Base-by-base conservation (phyloP, 2,888 invertebrate species). In the Limnephilus lunatus region DNA sequence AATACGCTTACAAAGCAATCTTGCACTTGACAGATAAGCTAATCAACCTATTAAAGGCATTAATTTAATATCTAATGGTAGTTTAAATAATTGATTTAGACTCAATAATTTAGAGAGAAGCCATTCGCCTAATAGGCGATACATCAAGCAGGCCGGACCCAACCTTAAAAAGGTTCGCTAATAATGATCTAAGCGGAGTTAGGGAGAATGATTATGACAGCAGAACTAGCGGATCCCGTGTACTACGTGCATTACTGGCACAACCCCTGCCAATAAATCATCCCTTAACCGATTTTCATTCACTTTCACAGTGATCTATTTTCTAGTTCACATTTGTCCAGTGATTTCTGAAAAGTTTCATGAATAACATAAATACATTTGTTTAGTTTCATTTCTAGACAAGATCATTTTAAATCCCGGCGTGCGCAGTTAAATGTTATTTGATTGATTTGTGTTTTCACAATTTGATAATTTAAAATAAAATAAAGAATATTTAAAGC, bases 111-210 rank as follows among this genome's bases (percentile, higher is more conserved):
- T 9, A 68, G 25, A 25, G 7, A n/a, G 68, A n/a, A 68, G 9
- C 68, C 68, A 68, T 68, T 68, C 68, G 68, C 68, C 68, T 68
- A n/a, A 68, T 68, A 68, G 68, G 25, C 68, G 25, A 68, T 68
- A 68, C 25, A n/a, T 68, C 68, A 68, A 25, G 68, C 25, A 68
- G 68, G 25, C 68, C n/a, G 25, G 68, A 68, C 68, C 68, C 68
- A 68, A 68, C 68, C 68, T 68, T 68, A 68, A 68, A 68, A 68
- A 68, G 68, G 68, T 68, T 1, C 25, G 68, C 68, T 68, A 68
- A 68, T 68, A 68, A 68, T 68, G 68, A n/a, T 68, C n/a, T 68
- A 68, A 68, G 68, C 68, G n/a, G 68, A 68, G n/a, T 68, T n/a
- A 68, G 68, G 68, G 68, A 68, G 68, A 68, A 68, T 68, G 25